Evolutionary conservation across 2,888 invertebrate genomes (phyloP), one percentile per base, ranked within the genome.

Genomic region (Drosophila macrospina): DNA sequence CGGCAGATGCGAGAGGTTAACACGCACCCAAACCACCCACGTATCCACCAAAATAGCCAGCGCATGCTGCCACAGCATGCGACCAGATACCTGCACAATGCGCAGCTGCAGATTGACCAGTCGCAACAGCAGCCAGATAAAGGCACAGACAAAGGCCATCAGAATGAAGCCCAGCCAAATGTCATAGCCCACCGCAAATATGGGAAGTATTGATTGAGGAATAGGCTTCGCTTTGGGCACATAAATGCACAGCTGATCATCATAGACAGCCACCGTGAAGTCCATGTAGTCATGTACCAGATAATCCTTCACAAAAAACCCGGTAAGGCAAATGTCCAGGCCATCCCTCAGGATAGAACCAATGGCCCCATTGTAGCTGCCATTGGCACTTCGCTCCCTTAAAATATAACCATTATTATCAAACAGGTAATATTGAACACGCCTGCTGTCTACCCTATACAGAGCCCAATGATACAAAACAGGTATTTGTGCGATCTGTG

Each of bases 251-350:
- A 93, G 78, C 69, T 90, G 69, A 62, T 93, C 93, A 15, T 91
- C 90, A 62, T 91, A 91, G 28, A 92, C 89, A 6, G 92, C 86
- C 11, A 90, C 91, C 0, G 92, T 89, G 57, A 93, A 93, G 39
- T 90, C 91, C 68, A 93, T 86, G 54, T 72, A 85, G 24, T 91
- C 90, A 4, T 89, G 86, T 42, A 91, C 91, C 68, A 90, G 79
- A 66, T 93, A 93, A 55, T 92, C 91, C 78, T 93, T 93, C 10
- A 93, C 89, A 68, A 93, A 93, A 69, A 92, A 91, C 15, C 92
- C 91, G 0, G 92, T 92, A 36, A 93, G 65, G 36, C 91, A 90
- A 11, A 93, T 87, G 68, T 93, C 93, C 50, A 91, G 76, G 44
- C 91, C 86, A 15, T 89, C 87, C 6, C 77, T 82, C 2, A 91